Evolutionary conservation across 1,140 invertebrate species (phyloP), one percentile per base, ranked within the genome.

Genomic region (Himalopsyche phryganea): DNA sequence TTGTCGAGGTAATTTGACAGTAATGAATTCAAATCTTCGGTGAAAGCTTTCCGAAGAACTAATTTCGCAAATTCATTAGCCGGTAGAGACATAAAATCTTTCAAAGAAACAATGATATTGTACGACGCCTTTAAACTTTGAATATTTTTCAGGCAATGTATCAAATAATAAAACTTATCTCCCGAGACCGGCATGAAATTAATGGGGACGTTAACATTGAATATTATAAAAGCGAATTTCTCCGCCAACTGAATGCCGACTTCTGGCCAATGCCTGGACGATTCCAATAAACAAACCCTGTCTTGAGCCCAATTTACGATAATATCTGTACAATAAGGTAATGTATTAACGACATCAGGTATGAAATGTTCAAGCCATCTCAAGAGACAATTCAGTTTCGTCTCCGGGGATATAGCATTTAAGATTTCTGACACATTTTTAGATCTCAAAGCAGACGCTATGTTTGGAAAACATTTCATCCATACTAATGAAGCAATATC

Each of bases 291-390:
- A 28, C 51, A 46, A 44, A 61, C 55, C 51, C 59, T 61, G 19
- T 61, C 56, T 46, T 51, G 38, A 18, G 58, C 59, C 63, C 63
- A 65, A 10, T 38, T 56, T 1, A 61, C 50, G 10, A 65, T 52
- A 13, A 58, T 44, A 36, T 61, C 52, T 7, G 54, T 32, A 20
- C 47, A 45, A 23, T 58, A 46, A 20, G 63, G 63, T 14, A 51
- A 41, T 6, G 56, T 28, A 20, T 38, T 47, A 1, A 61, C 48
- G n/a, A 59, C 42, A 11, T 41, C 55, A 2, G 63, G 63, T 18
- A 65, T 65, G 19, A 54, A 61, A 61, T 65, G 51, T 58, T 61
- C 59, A 18, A 65, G 40, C 59, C 59, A 65, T 44, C 50, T 44
- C 18, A 65, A 42, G 15, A 65, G 48, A 14, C 54, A 42, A 33